phyloP scores from a whole-genome alignment of 2,113 vertebrate genomes.

The Scatophagus argus region DNA sequence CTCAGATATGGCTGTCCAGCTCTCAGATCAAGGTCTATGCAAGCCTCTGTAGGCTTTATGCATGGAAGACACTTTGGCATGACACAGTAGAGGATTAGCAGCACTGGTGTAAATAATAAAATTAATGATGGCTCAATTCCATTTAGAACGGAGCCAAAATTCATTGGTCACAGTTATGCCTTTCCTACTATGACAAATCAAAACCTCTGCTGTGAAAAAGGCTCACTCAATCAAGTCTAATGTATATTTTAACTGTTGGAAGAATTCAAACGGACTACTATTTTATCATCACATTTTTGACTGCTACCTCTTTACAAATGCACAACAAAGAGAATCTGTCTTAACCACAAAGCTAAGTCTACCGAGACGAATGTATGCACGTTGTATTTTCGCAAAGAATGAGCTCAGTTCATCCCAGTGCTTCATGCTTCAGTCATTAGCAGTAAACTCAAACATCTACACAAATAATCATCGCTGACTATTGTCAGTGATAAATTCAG shows the following conservation, averaged over 20 bases:
- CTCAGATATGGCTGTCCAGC: neutral
- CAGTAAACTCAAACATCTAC: constrained; percentile 10
- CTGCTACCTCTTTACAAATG: neutral
- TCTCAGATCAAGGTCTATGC: too few relatives aligned
- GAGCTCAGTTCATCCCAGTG: neutral
- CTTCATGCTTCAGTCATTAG: constrained; percentile 5
- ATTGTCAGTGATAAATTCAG: constrained; percentile 66
- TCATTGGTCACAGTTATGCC: neutral
- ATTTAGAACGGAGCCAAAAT: neutral
- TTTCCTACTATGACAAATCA: neutral
- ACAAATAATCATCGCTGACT: constrained; percentile 15
- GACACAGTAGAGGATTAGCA: neutral
- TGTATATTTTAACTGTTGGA: neutral
- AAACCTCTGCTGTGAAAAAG: neutral
- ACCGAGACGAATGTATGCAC: neutral
- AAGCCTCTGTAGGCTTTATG: neutral
- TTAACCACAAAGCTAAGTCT: neutral
- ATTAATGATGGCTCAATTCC: neutral
- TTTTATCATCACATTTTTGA: neutral
- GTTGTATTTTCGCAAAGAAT: neutral
- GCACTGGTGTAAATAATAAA: too few relatives aligned
- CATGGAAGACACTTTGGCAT: neutral
- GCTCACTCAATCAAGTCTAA: neutral
- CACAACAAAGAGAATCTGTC: constrained; percentile 11
- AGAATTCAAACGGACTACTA: neutral